Evolutionary conservation across 2,888 invertebrate species (phyloP), one percentile per base, ranked within the genome.

Genomic region (Eulithis prunata): DNA sequence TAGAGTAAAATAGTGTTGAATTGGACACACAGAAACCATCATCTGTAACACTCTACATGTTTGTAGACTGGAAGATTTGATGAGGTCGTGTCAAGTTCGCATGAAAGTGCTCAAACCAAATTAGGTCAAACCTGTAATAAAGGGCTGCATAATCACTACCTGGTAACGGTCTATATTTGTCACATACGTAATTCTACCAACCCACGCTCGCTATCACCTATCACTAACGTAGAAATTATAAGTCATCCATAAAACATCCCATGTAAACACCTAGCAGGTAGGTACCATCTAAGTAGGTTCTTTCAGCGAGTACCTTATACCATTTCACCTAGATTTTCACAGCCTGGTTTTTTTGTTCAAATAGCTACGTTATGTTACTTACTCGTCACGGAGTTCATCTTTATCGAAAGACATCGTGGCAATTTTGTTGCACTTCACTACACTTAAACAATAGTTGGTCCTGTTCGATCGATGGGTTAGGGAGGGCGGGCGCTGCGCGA

Each of bases 361-460:
- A 43, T 28, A 60, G 21, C 2, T 49, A 21, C 2, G 21, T 21
- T 21, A 21, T 52, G 14, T 57, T 89, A 95, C 96, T 96, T 88
- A 96, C 96, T 96, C 96, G 80, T 96, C 96, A 69, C 94, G 90
- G 72, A 95, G 94, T 80, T 96, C 96, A 76, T 96, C 96, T 70
- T 95, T 95, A 75, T 93, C 93, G 80, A 95, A 91, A 70, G 95
- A 95, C 94, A 94, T 94, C 63, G 72, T 84, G 73, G 72, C 57
- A 72, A 69, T 72, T 59, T 53, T 75, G 72, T 67, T 69, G 70
- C 73, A 74, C 73, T 77, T 76, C 83, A 86, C 87, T 81, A 77
- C 78, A 81, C 80, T 71, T 43, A 59, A 52, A 64, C 47, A 59
- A 59, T 64, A 55, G 21, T 64, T 60, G 60, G 46, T 53, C 38